phyloP scores from a whole-genome alignment of 2,888 invertebrate genomes.

The Alcis repandata region DNA sequence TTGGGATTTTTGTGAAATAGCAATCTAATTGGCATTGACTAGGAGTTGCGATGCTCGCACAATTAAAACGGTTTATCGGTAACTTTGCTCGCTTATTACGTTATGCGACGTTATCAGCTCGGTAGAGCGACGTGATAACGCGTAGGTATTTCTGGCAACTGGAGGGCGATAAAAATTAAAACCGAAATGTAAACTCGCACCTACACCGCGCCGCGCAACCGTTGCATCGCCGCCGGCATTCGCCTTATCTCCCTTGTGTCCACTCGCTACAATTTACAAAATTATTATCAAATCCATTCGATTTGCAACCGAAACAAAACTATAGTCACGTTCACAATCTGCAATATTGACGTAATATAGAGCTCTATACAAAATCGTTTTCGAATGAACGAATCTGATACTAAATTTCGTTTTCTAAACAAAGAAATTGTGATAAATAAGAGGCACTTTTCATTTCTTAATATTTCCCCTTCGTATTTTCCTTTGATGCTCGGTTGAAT shows the following conservation, averaged over 20 bases:
- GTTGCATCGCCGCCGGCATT: conserved; percentile 56
- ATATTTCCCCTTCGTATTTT: conserved; percentile 77
- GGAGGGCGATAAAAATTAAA: conserved; percentile 75
- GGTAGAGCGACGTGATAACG: conserved; percentile 75
- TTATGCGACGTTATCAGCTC: conserved; percentile 72
- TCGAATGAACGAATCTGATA: conserved; percentile 45
- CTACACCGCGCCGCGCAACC: conserved; percentile 46
- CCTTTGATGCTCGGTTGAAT: conserved; percentile 82
- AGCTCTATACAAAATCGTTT: conserved; percentile 37
- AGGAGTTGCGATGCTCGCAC: conserved; percentile 44
- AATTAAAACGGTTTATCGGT: conserved; percentile 60
- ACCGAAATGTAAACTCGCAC: conserved; percentile 70
- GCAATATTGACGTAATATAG: conserved; percentile 26
- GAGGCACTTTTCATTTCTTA: conserved; percentile 73
- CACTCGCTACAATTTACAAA: conserved; percentile 48
- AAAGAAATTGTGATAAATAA: conserved; percentile 71
- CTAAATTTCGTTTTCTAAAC: conserved; percentile 63
- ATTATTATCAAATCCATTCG: conserved; percentile 36
- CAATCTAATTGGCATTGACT: not conserved
- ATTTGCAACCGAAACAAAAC: conserved; percentile 30
- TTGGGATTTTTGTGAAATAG: not conserved
- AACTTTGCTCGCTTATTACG: conserved; percentile 66
- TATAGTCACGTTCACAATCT: conserved; percentile 16
- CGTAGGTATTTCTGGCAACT: conserved; percentile 70
- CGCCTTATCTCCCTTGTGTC: conserved; percentile 60